phyloP scores from a whole-genome alignment of 2,888 invertebrate genomes.

The Hirtodrosophila histrioides region DNA sequence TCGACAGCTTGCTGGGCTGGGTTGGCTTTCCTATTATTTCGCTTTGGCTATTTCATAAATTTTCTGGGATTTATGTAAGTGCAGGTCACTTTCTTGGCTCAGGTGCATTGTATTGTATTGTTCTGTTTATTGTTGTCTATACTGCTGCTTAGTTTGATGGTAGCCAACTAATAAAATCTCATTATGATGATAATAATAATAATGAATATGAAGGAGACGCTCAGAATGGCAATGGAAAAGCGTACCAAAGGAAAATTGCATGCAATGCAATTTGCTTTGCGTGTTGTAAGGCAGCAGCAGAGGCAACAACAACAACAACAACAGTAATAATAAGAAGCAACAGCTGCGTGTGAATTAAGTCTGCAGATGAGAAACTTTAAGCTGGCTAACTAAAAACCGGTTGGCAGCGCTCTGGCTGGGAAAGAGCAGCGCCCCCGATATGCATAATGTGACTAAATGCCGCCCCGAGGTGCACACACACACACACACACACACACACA shows the following conservation, averaged over 20 bases:
- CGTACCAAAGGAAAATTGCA: slow-evolving; percentile 63
- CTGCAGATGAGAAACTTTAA: slow-evolving; percentile 12
- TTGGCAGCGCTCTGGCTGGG: slow-evolving; percentile 14
- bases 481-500: too few relatives aligned
- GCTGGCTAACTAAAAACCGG: slow-evolving; percentile 25
- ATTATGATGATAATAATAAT: slow-evolving; percentile 16
- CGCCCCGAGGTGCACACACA: slow-evolving; percentile 2
- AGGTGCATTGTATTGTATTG: slow-evolving; percentile 20
- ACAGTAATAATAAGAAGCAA: too few relatives aligned
- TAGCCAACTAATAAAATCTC: slow-evolving; percentile 48
- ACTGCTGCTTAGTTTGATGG: slow-evolving; percentile 27
- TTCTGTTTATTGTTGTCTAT: slow-evolving; percentile 10
- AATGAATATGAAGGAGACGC: slow-evolving; percentile 27
- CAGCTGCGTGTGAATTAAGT: slow-evolving; percentile 40
- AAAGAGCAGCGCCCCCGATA: slow-evolving; percentile 4
- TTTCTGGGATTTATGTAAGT: slow-evolving; percentile 35
- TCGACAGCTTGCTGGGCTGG: too few relatives aligned
- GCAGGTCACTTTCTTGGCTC: slow-evolving; percentile 12
- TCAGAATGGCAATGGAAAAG: slow-evolving; percentile 39
- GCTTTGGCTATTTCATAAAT: slow-evolving; percentile 16
- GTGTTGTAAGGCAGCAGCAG: slow-evolving; percentile 14
- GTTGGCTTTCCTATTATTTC: slow-evolving; percentile 8
- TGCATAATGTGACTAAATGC: slow-evolving; percentile 34
- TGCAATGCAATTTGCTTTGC: slow-evolving; percentile 51
- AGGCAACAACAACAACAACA: slow-evolving; percentile 8